Evolutionary conservation across 2,888 invertebrate genomes (phyloP), one percentile per base, ranked within the genome.

Genomic region (Nemurella pictetii): DNA sequence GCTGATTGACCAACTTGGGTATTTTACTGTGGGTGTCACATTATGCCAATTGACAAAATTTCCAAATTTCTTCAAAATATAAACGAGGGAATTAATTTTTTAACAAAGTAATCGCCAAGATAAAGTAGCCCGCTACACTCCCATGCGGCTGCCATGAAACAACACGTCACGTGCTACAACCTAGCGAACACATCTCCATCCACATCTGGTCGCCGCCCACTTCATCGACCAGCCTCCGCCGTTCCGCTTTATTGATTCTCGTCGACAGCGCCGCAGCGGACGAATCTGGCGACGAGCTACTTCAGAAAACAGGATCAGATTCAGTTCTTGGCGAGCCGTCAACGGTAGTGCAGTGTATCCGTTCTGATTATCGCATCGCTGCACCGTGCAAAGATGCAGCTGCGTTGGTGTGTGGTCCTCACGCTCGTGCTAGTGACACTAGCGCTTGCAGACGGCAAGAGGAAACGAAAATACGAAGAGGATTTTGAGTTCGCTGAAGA

Each of bases 401-500:
- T 91, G 88, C 88, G 90, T 88, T 90, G 91, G 89, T 55, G 55
- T 12, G 55, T 55, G 1, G 55, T 12, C 15, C 20, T 55, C 9
- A 20, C 20, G 5, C 55, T 55, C 9, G 55, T 55, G 55, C 12
- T 55, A 20, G 55, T 20, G 9, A 55, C 55, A 20, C 20, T 55
- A 20, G 55, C 55, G 9, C 55, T 55, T 12, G 55, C 55, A 87
- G 91, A 92, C 86, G 92, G 91, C 83, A 92, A 92, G 88, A 93
- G 94, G 90, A 94, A 94, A 91, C 92, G 94, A 90, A 95, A 95
- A 91, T 94, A 94, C 90, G 94, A 95, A 89, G 95, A 94, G 86
- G 95, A 95, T 90, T 95, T 95, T 90, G 95, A 95, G 90, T 95
- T 95, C 90, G 95, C 94, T 89, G 95, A 95, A 91, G 95, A 95